Conservation (phyloP, 2,113 vertebrate genomes). For the Typhlomys cinereus region DNA sequence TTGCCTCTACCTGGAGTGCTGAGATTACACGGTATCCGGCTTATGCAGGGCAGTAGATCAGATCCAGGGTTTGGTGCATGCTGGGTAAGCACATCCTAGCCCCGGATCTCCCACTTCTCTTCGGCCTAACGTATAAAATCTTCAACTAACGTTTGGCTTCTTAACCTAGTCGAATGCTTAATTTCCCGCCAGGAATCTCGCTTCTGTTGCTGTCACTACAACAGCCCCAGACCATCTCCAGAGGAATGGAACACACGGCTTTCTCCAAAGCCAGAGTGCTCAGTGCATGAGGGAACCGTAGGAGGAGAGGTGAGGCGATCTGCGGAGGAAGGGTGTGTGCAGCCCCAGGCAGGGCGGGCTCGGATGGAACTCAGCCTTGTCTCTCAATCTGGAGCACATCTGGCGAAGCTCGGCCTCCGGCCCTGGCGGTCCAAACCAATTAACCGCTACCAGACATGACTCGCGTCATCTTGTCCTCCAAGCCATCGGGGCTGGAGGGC, state of each 20-base stretch:
- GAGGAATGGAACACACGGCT: neutral
- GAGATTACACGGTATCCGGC: neutral
- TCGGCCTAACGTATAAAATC: conserved; percentile 23
- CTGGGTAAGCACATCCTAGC: too few relatives aligned
- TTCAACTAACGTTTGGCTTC: neutral
- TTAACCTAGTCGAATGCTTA: conserved; percentile 10
- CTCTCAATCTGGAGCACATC: conserved; percentile 5
- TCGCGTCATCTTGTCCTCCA: conserved; percentile 63
- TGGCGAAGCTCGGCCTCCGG: conserved; percentile 42
- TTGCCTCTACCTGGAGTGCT: neutral
- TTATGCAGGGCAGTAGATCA: neutral
- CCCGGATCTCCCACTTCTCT: neutral
- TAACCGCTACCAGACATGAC: conserved; percentile 17
- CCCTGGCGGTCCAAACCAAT: conserved; percentile 60
- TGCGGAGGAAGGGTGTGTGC: neutral
- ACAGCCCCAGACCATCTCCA: neutral
- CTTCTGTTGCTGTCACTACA: neutral
- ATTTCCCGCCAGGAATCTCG: neutral
- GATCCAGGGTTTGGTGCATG: neutral
- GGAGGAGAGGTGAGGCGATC: neutral
- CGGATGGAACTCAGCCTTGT: neutral
- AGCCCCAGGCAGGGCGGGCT: neutral
- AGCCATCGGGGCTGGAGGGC: conserved; percentile 64
- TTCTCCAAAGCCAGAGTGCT: neutral
- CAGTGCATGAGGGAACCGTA: accelerated